A percentile compares a stretch with the other conserved stretches of the same genome.
These are phyloP conservation scores for Carcinoscorpius rotundicauda DNA, from an alignment of 1,140 invertebrate species.

Conservation along the genomic window DNA sequence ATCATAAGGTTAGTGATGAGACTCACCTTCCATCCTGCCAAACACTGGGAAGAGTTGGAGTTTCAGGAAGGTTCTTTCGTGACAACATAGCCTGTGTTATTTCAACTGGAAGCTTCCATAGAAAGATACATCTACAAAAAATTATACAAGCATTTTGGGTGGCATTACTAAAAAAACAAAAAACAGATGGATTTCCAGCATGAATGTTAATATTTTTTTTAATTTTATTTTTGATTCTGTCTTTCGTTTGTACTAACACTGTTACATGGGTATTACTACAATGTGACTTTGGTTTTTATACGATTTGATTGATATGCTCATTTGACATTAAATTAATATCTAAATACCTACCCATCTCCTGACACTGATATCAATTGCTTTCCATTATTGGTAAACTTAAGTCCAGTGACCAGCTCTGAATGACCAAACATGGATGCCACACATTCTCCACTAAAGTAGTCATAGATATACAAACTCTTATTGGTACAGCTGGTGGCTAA, in stretches of 20 bases:
- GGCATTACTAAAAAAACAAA: too few relatives aligned
- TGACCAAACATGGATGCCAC: slow-evolving; percentile 90
- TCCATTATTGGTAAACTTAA: slow-evolving; percentile 85
- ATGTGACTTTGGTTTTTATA: too few relatives aligned
- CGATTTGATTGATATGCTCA: too few relatives aligned
- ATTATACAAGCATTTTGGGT: too few relatives aligned
- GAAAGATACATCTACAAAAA: slow-evolving; percentile 58
- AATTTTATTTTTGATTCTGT: too few relatives aligned
- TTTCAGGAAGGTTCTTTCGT: slow-evolving; percentile 24
- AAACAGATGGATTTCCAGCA: too few relatives aligned
- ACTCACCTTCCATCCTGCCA: slow-evolving; percentile 10
- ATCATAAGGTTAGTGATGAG: too few relatives aligned
- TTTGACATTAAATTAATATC: too few relatives aligned
- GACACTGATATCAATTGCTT: slow-evolving; percentile 82
- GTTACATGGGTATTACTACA: too few relatives aligned
- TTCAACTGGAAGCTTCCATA: slow-evolving; percentile 85
- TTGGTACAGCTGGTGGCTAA: slow-evolving; percentile 90
- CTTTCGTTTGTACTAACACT: too few relatives aligned
- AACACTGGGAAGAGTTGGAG: slow-evolving; percentile 11
- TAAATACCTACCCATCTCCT: slow-evolving; percentile 42
- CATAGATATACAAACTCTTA: slow-evolving; percentile 88
- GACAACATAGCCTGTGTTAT: slow-evolving; percentile 31
- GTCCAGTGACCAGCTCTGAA: slow-evolving; percentile 73
- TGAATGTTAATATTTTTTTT: too few relatives aligned
- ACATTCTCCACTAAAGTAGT: slow-evolving; percentile 87